phyloP scores from a whole-genome alignment of 2,797 vertebrate species.

The Nyctibius grandis region DNA sequence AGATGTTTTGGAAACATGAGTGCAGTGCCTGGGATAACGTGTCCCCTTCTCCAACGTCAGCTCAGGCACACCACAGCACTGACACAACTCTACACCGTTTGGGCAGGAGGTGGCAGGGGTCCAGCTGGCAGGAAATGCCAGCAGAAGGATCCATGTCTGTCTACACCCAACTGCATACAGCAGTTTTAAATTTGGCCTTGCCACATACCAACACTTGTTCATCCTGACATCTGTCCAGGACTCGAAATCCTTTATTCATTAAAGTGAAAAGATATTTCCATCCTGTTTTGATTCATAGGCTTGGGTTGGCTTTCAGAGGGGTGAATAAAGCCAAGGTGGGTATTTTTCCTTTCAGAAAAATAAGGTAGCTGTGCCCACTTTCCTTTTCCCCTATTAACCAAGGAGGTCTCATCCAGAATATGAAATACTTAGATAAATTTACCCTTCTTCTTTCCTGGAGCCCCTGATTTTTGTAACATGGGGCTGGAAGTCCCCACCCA shows the following conservation, averaged over 20 bases:
- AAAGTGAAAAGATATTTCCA: neutral
- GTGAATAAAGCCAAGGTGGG: neutral
- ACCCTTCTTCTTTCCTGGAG: neutral
- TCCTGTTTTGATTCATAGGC: neutral
- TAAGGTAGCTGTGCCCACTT: neutral
- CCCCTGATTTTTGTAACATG: neutral
- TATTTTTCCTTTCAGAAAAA: neutral
- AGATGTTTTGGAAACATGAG: neutral
- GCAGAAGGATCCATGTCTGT: neutral
- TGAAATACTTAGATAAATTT: neutral
- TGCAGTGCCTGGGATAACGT: neutral
- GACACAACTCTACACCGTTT: fast-evolving
- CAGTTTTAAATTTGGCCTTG: neutral
- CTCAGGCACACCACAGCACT: neutral
- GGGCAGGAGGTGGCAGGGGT: neutral
- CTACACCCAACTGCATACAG: neutral
- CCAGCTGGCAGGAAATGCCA: neutral
- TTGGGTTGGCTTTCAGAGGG: neutral
- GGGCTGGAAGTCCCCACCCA: neutral
- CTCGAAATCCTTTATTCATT: neutral
- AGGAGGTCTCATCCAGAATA: neutral
- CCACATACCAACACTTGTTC: neutral
- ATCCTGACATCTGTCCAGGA: neutral
- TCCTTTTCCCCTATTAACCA: neutral
- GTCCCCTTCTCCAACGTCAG: neutral